Base-by-base conservation (phyloP, 2,888 invertebrate genomes). In the Sminthurides aquaticus region DNA sequence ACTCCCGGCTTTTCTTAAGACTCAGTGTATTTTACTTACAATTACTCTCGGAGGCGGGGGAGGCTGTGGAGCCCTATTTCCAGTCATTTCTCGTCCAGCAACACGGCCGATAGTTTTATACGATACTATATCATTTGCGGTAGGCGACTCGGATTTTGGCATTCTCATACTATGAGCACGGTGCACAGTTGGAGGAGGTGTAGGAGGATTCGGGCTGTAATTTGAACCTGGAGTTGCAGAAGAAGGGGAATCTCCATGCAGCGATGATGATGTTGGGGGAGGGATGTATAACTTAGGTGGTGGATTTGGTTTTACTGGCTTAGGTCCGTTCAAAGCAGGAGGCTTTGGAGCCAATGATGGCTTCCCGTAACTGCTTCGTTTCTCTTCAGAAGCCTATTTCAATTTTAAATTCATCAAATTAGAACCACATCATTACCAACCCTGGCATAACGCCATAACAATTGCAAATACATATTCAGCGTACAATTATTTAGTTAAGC, bases 271-370 rank as follows among this genome's bases (percentile, higher is more conserved):
- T 55, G 25, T 61, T 27, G 72, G 65, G 24, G 71, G 74, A 48
- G 72, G 74, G 68, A 71, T 74, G 69, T 67, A 74, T 55, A 72
- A 58, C 59, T 74, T 74, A 22, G 72, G 72, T 62, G 74, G 74
- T 8, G 71, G 72, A 52, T 70, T 67, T 1, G 73, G 73, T 29
- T 73, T 72, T 49, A 66, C n/a, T n/a, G 67, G 65, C 56, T 68
- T 70, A 1, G 29, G 34, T 28, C 63, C 65, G 52, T 67, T 69
- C 57, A 84, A 74, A 73, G 81, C 81, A 8, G 90, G 90, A 25
- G 91, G 91, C 79, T 90, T 90, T 1, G 91, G 91, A 27, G 91
- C 91, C 72, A 91, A 79, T 78, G 88, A 85, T 25, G 90, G 91
- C 79, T 91, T 92, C 60, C 90, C 90, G 80, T 86, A 84, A 62